Percentiles rank a stretch among this genome's conserved stretches.
phyloP scores from a whole-genome alignment of 1,140 invertebrate species.

The Brachionus asplanchnoidis region DNA sequence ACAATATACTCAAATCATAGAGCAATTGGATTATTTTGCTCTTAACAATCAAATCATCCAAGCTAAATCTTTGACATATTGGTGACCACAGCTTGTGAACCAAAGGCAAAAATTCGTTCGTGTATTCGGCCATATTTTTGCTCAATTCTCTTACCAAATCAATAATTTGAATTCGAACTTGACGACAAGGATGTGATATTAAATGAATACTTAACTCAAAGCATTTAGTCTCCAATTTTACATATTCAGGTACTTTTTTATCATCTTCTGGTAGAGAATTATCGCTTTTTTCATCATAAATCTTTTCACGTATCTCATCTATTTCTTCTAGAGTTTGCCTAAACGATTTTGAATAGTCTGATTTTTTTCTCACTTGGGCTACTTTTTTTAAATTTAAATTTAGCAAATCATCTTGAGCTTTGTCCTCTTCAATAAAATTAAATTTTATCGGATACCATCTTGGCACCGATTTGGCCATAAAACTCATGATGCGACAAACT shows the following conservation, averaged over 20 bases:
- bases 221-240: constrained; percentile 5
- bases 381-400: constrained; percentile 22
- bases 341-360: not conserved
- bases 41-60: constrained; percentile 24
- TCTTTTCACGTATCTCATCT: not conserved
- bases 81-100: constrained; percentile 34
- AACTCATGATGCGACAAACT: constrained; percentile 8
- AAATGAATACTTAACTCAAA: constrained; percentile 1
- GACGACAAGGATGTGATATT: constrained; percentile 1
- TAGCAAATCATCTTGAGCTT: not conserved
- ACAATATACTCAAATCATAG: constrained; percentile 21
- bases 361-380: not conserved
- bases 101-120: constrained; percentile 20
- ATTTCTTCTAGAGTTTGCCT: not conserved
- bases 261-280: not conserved
- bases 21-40: not conserved
- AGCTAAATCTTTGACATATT: constrained; percentile 7
- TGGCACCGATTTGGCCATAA: not conserved
- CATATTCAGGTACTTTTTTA: not conserved
- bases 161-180: constrained; percentile 19
- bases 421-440: not conserved
- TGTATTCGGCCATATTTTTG: constrained; percentile 26
- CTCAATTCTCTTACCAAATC: constrained; percentile 10
- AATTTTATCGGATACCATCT: constrained; percentile 18
- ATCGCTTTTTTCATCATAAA: not conserved